A percentile compares a stretch with the other conserved stretches of the same genome.
Conservation (phyloP, 1,140 invertebrate genomes). For the Heliconius eleuchia region DNA sequence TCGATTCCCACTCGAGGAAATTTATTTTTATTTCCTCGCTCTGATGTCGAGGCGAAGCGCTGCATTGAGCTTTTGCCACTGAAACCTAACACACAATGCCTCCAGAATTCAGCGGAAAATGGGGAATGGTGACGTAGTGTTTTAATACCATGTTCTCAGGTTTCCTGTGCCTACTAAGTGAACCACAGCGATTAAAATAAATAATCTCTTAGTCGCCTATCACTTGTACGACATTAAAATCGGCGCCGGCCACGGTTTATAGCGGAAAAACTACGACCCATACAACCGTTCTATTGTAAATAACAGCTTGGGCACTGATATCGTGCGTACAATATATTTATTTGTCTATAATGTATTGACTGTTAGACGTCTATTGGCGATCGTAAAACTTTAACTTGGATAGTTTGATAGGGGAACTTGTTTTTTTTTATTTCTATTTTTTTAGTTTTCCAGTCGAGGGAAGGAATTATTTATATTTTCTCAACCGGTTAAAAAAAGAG, state of each 20-base stretch:
- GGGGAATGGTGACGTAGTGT: too few species aligned
- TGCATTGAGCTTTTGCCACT: too few species aligned
- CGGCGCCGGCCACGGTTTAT: background rate
- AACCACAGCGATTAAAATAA: background rate
- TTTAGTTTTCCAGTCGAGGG: background rate
- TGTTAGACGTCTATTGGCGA: background rate
- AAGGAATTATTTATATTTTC: too few species aligned
- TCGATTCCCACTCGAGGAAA: too few species aligned
- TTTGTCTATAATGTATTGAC: constrained; percentile 4
- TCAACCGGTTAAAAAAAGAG: background rate
- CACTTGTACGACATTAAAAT: background rate
- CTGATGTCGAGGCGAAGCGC: too few species aligned
- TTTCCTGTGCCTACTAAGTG: too few species aligned
- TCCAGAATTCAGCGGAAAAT: too few species aligned
- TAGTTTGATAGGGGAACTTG: background rate
- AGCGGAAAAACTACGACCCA: constrained; percentile 11
- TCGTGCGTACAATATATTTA: background rate
- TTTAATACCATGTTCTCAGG: too few species aligned
- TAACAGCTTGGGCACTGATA: constrained; percentile 8
- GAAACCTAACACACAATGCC: too few species aligned
- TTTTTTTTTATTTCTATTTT: background rate
- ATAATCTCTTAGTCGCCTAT: background rate
- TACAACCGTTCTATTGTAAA: constrained; percentile 9
- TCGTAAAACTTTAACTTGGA: constrained; percentile 8
- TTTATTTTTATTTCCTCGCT: too few species aligned